phyloP scores from a whole-genome alignment of 2,797 vertebrate species.

The Phalanger gymnotis region DNA sequence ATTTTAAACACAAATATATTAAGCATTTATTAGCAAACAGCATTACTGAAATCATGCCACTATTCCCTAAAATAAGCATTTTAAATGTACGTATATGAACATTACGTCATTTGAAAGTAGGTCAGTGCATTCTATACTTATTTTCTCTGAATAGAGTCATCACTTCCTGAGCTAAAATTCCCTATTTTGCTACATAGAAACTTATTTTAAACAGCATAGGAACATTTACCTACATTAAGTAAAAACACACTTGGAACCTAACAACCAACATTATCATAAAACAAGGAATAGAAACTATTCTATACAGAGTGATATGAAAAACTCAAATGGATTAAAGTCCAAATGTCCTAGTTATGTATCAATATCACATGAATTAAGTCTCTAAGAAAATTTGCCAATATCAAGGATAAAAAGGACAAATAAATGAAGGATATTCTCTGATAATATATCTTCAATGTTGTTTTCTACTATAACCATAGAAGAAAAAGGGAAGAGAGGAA shows the following conservation, averaged over 20 bases:
- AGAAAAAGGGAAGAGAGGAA: background rate
- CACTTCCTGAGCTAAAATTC: background rate
- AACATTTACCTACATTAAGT: background rate
- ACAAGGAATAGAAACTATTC: background rate
- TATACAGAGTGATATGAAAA: background rate
- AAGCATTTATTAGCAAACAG: background rate
- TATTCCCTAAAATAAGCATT: constrained; percentile 35
- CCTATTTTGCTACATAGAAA: background rate
- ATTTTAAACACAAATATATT: constrained; percentile 23
- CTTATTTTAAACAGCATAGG: background rate
- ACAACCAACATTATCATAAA: background rate
- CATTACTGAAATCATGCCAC: background rate
- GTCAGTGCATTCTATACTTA: constrained; percentile 10
- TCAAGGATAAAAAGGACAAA: background rate
- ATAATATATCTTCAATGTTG: background rate
- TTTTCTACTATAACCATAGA: background rate
- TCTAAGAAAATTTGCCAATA: background rate
- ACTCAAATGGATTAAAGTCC: background rate
- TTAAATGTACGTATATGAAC: background rate
- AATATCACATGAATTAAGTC: background rate
- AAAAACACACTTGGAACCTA: background rate
- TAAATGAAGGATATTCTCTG: background rate
- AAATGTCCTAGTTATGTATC: background rate
- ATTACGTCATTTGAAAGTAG: constrained; percentile 27
- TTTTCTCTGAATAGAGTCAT: background rate